Evolutionary conservation across 1,140 invertebrate species (phyloP), one percentile per base, ranked within the genome.

Genomic region (Leptoteleia sp.): DNA sequence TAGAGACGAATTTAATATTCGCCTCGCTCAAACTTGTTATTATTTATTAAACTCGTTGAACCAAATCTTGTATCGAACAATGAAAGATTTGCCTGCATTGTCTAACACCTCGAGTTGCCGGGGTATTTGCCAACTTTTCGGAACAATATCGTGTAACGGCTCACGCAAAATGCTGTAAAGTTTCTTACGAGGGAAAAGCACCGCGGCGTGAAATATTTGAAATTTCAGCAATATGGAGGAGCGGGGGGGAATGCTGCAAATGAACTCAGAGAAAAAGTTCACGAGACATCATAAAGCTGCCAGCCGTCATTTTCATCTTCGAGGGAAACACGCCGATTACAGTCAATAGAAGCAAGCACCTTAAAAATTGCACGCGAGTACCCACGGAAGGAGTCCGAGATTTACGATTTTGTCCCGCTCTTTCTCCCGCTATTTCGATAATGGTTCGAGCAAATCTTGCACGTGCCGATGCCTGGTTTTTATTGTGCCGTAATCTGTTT

Each of bases 361-460:
- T 62, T 62, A 40, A 48, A 62, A 62, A 47, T 67, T 55, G 35
- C 61, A 13, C 61, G 12, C 35, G 19, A 38, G 31, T 48, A 65
- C n/a, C 52, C 31, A 38, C 13, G 47, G 35, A 27, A 64, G 43
- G 13, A 40, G 35, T 31, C n/a, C 11, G n/a, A 16, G 47, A 65
- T 65, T 65, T 65, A 65, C 47, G 61, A 52, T 65, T 52, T 65
- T 48, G n/a, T 33, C 27, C 31, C 33, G 43, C 13, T 38, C 15
- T 33, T 48, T 62, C 43, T 48, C 15, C 47, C 61, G 45, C 19
- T 38, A 65, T 65, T 65, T 52, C 47, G 61, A 52, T 65, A 65
- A 65, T 65, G 61, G 61, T 11, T 42, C 27, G n/a, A 54, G 22
- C 37, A 25, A 65, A 65, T 65, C 38, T 65, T 54, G 48, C 62